These are phyloP conservation scores for Montipora foliosa DNA, from an alignment of 64 coral and sea anemone genomes.

Conservation along the genomic window DNA sequence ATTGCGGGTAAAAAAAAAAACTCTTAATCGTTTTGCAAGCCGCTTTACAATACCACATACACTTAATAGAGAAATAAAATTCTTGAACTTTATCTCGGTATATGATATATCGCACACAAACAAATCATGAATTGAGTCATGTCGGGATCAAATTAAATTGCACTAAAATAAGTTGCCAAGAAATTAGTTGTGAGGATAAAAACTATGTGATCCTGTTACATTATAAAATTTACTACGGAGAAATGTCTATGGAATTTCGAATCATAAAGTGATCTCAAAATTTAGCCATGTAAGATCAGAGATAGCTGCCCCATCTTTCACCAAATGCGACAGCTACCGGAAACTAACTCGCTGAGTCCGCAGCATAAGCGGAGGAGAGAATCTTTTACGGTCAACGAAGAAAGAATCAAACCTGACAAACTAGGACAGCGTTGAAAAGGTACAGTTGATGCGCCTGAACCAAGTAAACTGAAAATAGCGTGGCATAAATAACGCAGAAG, in stretches of 20 bases:
- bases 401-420: too few species aligned
- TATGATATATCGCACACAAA: background rate
- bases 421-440: too few species aligned
- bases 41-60: background rate
- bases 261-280: background rate
- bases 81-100: background rate
- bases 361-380: too few species aligned
- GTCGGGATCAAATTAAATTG: background rate
- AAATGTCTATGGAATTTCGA: background rate
- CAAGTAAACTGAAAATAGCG: too few species aligned
- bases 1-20: too few species aligned
- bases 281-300: background rate
- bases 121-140: background rate
- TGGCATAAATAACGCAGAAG: too few species aligned
- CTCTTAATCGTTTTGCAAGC: too few species aligned
- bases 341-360: too few species aligned
- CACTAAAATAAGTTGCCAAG: background rate
- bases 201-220: background rate
- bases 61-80: background rate
- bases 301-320: background rate
- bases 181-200: background rate
- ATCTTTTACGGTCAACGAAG: too few species aligned
- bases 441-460: too few species aligned
- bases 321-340: too few species aligned
- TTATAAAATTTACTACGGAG: background rate